Evolutionary conservation across 2,888 invertebrate species (phyloP), one percentile per base, ranked within the genome.

Genomic region (Branchipolynoe longqiensis): DNA sequence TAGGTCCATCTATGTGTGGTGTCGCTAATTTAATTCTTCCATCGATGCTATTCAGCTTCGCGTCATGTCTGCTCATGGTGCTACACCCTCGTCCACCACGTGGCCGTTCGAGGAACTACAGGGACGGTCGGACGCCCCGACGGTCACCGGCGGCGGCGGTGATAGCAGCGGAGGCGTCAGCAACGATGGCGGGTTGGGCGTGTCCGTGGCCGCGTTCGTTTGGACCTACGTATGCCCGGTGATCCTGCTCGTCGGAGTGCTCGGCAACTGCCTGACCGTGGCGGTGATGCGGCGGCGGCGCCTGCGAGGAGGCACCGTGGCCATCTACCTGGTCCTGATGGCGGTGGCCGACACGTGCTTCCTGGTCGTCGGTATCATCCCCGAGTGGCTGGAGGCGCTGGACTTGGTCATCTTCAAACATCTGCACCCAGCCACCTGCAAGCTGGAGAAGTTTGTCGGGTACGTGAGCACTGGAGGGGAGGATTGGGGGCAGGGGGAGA

Each of bases 391-490:
- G 73, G 88, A 88, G 38, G 85, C 83, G 18, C 38, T 40, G 33
- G 81, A 85, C 31, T 40, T 85, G 1, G 31, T 89, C 33, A 73
- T 86, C 14, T 84, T 89, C 83, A 86, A 82, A 41, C 54, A 85
- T 28, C 58, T 89, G 28, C 62, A 83, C 54, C 85, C 87, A 18
- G 69, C 38, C 36, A 84, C 86, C 3, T 93, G 93, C 82, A 91
- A 91, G 83, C 38, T 92, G 0, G 92, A 92, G 86, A 91, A 89
- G 18, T 92, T 92, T 82, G 38, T 91, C 1, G 92, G 92, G 3
- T 93, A 92, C 86, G n/a, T n/a, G n/a, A n/a, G n/a, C n/a, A n/a
- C n/a, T n/a, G n/a, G n/a, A n/a, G n/a, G n/a, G n/a, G n/a, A n/a
- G n/a, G n/a, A n/a, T n/a, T n/a, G n/a, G n/a, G n/a, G n/a, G n/a